Base-by-base conservation (phyloP, 2,888 invertebrate species). In the Lasioglossum oenotherae region DNA sequence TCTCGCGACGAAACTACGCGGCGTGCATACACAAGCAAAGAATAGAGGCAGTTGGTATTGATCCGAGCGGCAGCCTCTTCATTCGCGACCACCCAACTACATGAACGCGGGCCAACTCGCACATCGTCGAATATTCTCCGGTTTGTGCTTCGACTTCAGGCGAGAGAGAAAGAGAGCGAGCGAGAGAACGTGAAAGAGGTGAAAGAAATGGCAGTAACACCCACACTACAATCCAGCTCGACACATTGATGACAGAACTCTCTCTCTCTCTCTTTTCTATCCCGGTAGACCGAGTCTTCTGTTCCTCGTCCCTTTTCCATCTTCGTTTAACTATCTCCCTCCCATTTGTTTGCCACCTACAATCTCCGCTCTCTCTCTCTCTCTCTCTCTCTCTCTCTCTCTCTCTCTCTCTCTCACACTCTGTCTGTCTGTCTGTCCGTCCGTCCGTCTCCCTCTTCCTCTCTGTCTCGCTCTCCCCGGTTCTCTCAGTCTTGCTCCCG, bases 41-140 rank as follows among this genome's bases (percentile, higher is more conserved):
- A 94, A 94, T 94, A 93, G 93, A 93, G 92, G 93, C 93, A 93
- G 94, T 94, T 93, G 91, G 94, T 94, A 94, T 94, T 94, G 94
- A 95, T 94, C 94, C 92, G 89, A 92, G 91, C 91, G 83, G 92
- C 92, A 93, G 88, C 91, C 91, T 88, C 88, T 89, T 90, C 88
- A 84, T 91, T 86, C 86, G 87, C 85, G 90, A 85, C 82, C 73
- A 35, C 38, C 74, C 84, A 82, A 88, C 87, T 87, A 87, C 80
- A 81, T 49, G 84, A 87, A 85, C 91, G 87, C 88, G 85, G 88
- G 76, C 84, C 83, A 80, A 87, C 31, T 35, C 86, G 82, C 87
- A 76, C 86, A 86, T 84, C 35, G 46, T 60, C 76, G 74, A 90
- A 57, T 89, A 81, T 91, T 87, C 27, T 79, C 38, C 6, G 38